These are phyloP conservation scores for Tenthredo scrophulariae DNA, from an alignment of 2,888 invertebrate species.

Conservation along the genomic window DNA sequence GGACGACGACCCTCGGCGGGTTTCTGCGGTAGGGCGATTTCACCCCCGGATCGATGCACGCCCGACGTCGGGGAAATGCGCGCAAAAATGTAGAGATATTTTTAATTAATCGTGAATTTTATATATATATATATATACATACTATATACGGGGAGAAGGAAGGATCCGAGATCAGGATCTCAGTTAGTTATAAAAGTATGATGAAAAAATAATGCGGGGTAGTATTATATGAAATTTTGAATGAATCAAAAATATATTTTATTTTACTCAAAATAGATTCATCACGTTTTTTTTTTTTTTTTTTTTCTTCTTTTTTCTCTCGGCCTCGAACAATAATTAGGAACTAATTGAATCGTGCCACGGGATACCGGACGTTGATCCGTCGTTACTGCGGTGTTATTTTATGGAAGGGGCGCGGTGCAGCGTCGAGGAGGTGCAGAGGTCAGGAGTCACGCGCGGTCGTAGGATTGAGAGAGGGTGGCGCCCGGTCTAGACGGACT, in stretches of 20 bases:
- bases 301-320: not conserved
- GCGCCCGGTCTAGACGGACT: constrained; percentile 53
- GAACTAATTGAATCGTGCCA: not conserved
- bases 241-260: not conserved
- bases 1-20: constrained; percentile 66
- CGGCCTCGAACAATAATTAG: not conserved
- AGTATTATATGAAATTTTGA: not conserved
- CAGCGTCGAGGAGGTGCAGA: constrained; percentile 51
- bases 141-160: not conserved
- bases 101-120: constrained; percentile 66
- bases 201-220: not conserved
- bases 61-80: constrained; percentile 58
- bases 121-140: not conserved
- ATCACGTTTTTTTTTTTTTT: not conserved
- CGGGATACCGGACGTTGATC: constrained; percentile 41
- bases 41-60: constrained; percentile 63
- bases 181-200: not conserved
- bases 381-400: constrained; percentile 21
- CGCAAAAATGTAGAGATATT: constrained; percentile 59
- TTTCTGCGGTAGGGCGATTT: constrained; percentile 37
- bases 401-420: constrained; percentile 34
- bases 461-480: constrained; percentile 45
- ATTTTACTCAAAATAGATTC: not conserved
- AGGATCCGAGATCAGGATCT: not conserved
- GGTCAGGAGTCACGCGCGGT: constrained; percentile 56